A percentile compares a stretch with the other conserved stretches of the same genome.
These are phyloP conservation scores for Phenganax subtilis DNA, from an alignment of 92 coral and sea anemone genomes.

Conservation along the genomic window DNA sequence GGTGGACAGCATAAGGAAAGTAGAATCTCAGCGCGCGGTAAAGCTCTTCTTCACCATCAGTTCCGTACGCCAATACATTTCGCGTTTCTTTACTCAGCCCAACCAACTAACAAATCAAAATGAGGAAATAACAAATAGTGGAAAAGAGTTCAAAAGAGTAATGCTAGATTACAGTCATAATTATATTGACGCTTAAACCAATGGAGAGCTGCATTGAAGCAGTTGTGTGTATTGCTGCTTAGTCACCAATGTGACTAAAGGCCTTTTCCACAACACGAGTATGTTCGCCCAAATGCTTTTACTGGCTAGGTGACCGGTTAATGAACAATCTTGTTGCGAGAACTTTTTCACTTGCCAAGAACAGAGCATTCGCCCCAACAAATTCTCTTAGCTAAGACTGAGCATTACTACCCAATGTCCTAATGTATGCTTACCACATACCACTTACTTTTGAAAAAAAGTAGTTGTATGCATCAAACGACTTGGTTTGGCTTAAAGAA, in stretches of 20 bases:
- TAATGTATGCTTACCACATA: no score
- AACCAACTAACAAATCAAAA: not conserved
- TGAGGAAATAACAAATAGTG: not conserved
- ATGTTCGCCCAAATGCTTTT: no score
- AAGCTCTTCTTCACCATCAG: slow-evolving; percentile 60
- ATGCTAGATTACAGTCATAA: not conserved
- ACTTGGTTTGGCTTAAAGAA: slow-evolving; percentile 47
- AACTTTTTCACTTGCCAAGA: no score
- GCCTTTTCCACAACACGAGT: no score
- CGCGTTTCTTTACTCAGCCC: slow-evolving; percentile 33
- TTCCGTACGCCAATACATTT: slow-evolving; percentile 52
- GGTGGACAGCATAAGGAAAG: slow-evolving; percentile 52
- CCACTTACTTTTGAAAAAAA: slow-evolving; percentile 39
- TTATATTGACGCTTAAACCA: not conserved
- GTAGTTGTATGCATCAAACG: slow-evolving; percentile 50
- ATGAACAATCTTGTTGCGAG: no score
- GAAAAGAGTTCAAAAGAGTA: not conserved
- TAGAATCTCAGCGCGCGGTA: slow-evolving; percentile 41
- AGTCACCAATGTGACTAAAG: no score
- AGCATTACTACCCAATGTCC: no score
- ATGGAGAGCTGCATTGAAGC: no score
- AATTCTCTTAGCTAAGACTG: not conserved
- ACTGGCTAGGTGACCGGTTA: no score
- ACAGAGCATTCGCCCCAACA: no score
- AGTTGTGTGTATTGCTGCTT: no score